Percentiles rank a stretch among this genome's conserved stretches.
Conservation (phyloP, 1,140 invertebrate species). For the Calephelis virginiensis region DNA sequence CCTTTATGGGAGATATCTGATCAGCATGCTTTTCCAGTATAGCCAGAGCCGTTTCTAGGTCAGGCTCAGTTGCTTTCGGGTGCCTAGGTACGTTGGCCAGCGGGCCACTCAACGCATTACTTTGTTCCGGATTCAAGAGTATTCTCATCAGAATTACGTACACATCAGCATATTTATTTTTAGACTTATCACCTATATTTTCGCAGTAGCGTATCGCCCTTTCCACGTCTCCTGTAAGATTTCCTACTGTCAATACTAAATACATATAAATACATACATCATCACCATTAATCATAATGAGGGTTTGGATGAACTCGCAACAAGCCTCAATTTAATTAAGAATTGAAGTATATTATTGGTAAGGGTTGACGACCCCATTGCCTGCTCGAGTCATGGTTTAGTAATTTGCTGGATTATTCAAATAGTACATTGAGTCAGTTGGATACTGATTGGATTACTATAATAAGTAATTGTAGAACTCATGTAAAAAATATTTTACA, state of each 20-base stretch:
- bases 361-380: too few relatives aligned
- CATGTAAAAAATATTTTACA: too few relatives aligned
- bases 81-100: constrained; percentile 55
- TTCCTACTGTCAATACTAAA: background rate
- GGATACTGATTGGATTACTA: too few relatives aligned
- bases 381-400: too few relatives aligned
- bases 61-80: constrained; percentile 80
- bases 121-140: constrained; percentile 81
- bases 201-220: constrained; percentile 93
- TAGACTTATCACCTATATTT: constrained; percentile 79
- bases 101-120: constrained; percentile 57
- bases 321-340: too few relatives aligned
- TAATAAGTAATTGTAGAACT: too few relatives aligned
- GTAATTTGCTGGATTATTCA: too few relatives aligned
- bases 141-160: constrained; percentile 83
- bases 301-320: too few relatives aligned
- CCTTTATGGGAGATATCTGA: constrained; percentile 88
- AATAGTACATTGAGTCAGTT: too few relatives aligned
- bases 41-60: constrained; percentile 87
- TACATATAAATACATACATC: constrained; percentile 5
- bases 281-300: too few relatives aligned
- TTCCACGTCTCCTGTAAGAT: constrained; percentile 83
- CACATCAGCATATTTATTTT: constrained; percentile 80
- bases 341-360: too few relatives aligned
- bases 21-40: constrained; percentile 90